Base-by-base conservation (phyloP, 2,888 invertebrate species). In the Octonoba sinensis region DNA sequence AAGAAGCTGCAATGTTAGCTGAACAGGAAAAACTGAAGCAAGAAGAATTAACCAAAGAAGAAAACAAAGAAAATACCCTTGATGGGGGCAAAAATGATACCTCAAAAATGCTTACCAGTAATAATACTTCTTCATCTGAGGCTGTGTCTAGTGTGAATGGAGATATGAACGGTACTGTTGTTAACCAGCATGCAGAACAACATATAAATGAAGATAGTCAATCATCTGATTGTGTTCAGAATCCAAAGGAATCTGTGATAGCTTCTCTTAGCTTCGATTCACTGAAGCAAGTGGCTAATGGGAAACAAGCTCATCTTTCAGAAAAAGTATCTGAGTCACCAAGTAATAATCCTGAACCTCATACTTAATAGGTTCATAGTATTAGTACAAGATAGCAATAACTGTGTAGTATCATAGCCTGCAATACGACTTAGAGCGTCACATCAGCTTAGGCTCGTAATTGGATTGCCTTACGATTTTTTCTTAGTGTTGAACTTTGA, bases 371-470 rank as follows among this genome's bases (percentile, higher is more conserved):
- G 56, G 3, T 73, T 27, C 46, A 59, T 47, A 47, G 62, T 49
- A 56, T 62, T 72, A 72, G 36, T 36, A 67, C 60, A 56, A 67
- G 54, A 56, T 73, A 81, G 79, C 79, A 81, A 81, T 81, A 81
- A 81, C 73, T 81, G 79, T 79, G 65, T 81, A 81, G 79, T 46
- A 47, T 44, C 56, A 24, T 81, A 81, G 73, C 60, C 72, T 73
- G 79, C 79, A 73, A 81, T 70, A 46, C 57, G 56, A 62, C 67
- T 54, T 79, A 73, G 47, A 62, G n/a, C 62, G 70, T 73, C 18
- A 54, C 44, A 73, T 20, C 44, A 49, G 65, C 49, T 20, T 65
- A 56, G 73, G 79, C 78, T 66, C 65, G 66, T 51, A 67, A 72
- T 46, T 51, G 56, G 62, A 81, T 69, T 44, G 79, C 79, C 79